Evolutionary conservation across 2,113 vertebrate species (phyloP), one percentile per base, ranked within the genome.

Genomic region (Myrmophylax atrothorax): DNA sequence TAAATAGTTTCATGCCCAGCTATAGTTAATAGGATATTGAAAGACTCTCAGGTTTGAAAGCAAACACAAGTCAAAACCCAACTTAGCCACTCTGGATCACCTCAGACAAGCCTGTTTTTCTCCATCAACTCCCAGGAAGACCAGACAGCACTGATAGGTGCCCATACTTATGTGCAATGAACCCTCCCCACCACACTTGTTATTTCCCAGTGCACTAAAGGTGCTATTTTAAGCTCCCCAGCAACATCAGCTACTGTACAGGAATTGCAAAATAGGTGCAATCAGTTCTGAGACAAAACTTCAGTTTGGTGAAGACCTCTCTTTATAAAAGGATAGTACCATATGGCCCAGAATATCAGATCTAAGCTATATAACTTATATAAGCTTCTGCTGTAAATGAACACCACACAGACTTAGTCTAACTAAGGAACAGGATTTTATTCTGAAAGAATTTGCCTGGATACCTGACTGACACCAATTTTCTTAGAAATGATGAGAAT

Each of bases 301-400:
- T 82, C 13, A 14, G 56, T 37, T 70, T 37, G 66, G 64, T 40
- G 66, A 74, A 87, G 89, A 60, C 69, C 88, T 93, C 60, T 72
- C 77, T 78, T 87, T 93, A 79, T 78, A 37, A 90, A 89, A 93
- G 80, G 38, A 87, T 87, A 15, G 52, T 60, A 68, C 52, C 91
- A 92, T 89, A 89, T 91, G 93, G 86, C 84, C 47, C 76, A 84
- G 86, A 44, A 81, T 17, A 16, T 42, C 83, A 81, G 50, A 80
- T 50, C 28, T 63, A 74, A 90, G 62, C 85, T 89, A 38, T 84
- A 68, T 13, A 86, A 81, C 49, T 93, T 94, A 80, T 59, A 60
- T 84, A 94, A 95, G 82, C 44, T 90, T 77, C 88, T 92, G 69
- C 60, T 95, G 47, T 70, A 7, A 7, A 17, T 29, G 79, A 89